phyloP scores from a whole-genome alignment of 2,888 invertebrate genomes.

The Limnephilus auricula region DNA sequence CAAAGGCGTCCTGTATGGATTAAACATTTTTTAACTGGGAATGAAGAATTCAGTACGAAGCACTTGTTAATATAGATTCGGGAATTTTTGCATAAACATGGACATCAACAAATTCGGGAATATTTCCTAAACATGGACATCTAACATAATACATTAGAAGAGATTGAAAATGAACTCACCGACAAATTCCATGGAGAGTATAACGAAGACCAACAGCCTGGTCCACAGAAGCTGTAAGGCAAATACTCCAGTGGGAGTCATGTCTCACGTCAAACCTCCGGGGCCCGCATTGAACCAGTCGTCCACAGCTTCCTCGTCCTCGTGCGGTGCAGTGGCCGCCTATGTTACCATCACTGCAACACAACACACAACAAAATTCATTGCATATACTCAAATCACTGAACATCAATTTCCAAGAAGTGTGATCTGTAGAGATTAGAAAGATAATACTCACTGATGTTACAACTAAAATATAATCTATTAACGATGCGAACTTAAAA shows the following conservation, averaged over 20 bases:
- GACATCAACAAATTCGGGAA: not conserved
- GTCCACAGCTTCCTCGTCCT: not conserved
- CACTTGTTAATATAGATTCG: too few relatives aligned
- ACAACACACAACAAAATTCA: not conserved
- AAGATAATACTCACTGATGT: too few relatives aligned
- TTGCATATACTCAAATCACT: too few relatives aligned
- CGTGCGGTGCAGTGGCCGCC: not conserved
- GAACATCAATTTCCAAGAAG: too few relatives aligned
- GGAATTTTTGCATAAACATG: not conserved
- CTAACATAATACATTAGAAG: not conserved
- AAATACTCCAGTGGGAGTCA: constrained; percentile 55
- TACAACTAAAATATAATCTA: too few relatives aligned
- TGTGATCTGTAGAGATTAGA: too few relatives aligned
- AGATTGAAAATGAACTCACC: constrained; percentile 51
- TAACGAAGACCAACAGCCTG: constrained; percentile 62
- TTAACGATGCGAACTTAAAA: too few relatives aligned
- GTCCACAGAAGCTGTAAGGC: constrained; percentile 62
- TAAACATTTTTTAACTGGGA: too few relatives aligned
- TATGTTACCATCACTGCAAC: constrained; percentile 66
- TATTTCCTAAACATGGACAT: not conserved
- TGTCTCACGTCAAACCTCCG: constrained; percentile 58
- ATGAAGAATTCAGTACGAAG: too few relatives aligned
- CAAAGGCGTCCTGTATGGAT: too few relatives aligned
- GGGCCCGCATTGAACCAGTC: constrained; percentile 55
- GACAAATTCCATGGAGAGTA: constrained; percentile 62